Evolutionary conservation across 1,140 invertebrate species (phyloP).

Genomic region (Caerostris extrusa): DNA sequence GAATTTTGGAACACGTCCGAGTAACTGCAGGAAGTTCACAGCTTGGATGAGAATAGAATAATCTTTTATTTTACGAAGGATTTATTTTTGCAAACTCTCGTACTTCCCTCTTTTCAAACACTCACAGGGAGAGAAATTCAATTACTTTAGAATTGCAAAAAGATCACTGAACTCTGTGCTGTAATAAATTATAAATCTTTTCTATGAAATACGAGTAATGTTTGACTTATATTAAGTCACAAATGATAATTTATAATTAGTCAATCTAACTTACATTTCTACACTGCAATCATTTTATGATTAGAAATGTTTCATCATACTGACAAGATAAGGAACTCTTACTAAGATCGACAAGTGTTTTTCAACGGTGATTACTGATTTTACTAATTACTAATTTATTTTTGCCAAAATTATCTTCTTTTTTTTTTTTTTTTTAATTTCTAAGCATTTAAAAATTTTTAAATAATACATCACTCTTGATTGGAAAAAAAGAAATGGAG

Average conservation of each 20-base stretch:
- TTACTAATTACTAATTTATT: too few relatives aligned
- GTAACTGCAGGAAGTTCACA: not conserved
- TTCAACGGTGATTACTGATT: too few relatives aligned
- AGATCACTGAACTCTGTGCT: not conserved
- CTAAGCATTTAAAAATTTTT: too few relatives aligned
- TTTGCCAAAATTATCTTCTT: too few relatives aligned
- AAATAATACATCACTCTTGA: too few relatives aligned
- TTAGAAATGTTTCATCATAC: too few relatives aligned
- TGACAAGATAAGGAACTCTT: too few relatives aligned
- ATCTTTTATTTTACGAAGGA: slow-evolving; percentile 17
- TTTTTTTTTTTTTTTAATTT: too few relatives aligned
- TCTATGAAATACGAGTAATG: not conserved
- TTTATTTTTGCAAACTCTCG: not conserved
- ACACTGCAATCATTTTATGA: too few relatives aligned
- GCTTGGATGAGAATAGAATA: slow-evolving; percentile 5
- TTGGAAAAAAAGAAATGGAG: too few relatives aligned
- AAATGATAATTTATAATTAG: not conserved
- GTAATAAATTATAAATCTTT: not conserved
- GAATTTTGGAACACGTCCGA: slow-evolving; percentile 21
- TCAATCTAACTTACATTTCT: too few relatives aligned
- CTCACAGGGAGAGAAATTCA: not conserved
- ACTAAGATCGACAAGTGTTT: too few relatives aligned
- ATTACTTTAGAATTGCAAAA: not conserved
- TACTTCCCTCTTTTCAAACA: slow-evolving; percentile 30
- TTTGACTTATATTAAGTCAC: not conserved